Base-by-base conservation (phyloP, 2,888 invertebrate genomes). In the Oeneis ivallda region DNA sequence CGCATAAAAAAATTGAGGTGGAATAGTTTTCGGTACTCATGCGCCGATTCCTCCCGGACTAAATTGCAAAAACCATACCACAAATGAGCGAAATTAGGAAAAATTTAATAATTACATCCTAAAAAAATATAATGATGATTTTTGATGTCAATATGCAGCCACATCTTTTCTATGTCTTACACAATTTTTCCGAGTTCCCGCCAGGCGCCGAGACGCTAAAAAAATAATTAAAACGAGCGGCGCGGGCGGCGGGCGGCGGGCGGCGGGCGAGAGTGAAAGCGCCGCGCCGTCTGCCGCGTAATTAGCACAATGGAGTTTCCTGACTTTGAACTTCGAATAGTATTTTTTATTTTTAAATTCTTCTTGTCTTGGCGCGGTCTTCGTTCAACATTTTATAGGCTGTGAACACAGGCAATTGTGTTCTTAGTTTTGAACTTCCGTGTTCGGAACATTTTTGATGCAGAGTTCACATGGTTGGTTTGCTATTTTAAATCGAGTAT, bases 131-230 rank as follows among this genome's bases (percentile, higher is more conserved):
- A 3, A 7, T 8, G 17, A 11, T 13, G n/a, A n/a, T 26, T 50
- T 50, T 26, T 50, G 11, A 49, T 5, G 11, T 13, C 41, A 53
- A 62, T 67, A 64, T 52, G 45, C 17, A 37, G 65, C 26, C 66
- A 7, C 19, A 61, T 72, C 73, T 68, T 66, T 71, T 77, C 80
- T 77, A 77, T 77, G 70, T 77, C 69, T 70, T 74, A 81, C 79
- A 75, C 75, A 75, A 82, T 89, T 92, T 92, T 92, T 91, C 86
- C 85, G 81, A 80, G 82, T 79, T 84, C 85, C 85, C 88, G 89
- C 88, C 90, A 91, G 92, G 91, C 92, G 91, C 84, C 91, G 90
- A 89, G 92, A 92, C 92, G 92, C 85, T 89, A 88, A 92, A 92
- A 91, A 92, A 92, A 91, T 87, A 92, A 91, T 92, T 91, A 91